Base-by-base conservation (phyloP, 2,113 vertebrate genomes). In the Ailuropoda melanoleuca region DNA sequence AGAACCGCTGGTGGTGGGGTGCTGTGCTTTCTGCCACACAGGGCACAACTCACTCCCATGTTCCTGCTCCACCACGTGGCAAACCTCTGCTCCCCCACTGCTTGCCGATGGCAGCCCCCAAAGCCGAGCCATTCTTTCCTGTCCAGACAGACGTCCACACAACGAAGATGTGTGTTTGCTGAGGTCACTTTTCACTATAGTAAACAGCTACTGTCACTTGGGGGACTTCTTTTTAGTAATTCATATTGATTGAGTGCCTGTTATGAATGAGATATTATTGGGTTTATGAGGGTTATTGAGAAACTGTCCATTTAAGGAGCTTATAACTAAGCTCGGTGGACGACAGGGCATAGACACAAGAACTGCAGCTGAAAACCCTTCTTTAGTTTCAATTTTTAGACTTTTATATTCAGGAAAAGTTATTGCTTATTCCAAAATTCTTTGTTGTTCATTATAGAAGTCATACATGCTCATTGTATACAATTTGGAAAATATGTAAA, bases 221-320 rank as follows among this genome's bases (percentile, higher is more conserved):
- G 43, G 43, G 43, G 77, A 82, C 88, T 89, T 68, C 34, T 93
- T 77, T 43, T 88, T 53, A 75, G 80, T 92, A 68, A 3, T 74
- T 46, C 66, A 9, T 68, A 70, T n/a, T 87, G 70, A 64, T 39
- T 31, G 37, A 96, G 50, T 75, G 21, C 24, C 68, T 81, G 29
- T 80, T 50, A 53, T 46, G 34, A 72, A 37, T 64, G 62, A 88
- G 37, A 17, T 62, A 74, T 66, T 77, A 74, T 8, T 53, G 19
- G n/a, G 43, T 55, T 92, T 95, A 83, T 92, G 60, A 89, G 86
- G 96, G n/a, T 94, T 74, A 83, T 68, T 80, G 5, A 85, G 93
- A 95, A 75, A 68, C 58, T 50, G 23, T 87, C 56, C n/a, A 4
- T 50, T 94, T 70, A 90, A 64, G 53, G 87, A 80, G 46, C 18